These are phyloP conservation scores for Podarcis cretensis DNA, from an alignment of 2,113 vertebrate genomes.

Conservation along the genomic window DNA sequence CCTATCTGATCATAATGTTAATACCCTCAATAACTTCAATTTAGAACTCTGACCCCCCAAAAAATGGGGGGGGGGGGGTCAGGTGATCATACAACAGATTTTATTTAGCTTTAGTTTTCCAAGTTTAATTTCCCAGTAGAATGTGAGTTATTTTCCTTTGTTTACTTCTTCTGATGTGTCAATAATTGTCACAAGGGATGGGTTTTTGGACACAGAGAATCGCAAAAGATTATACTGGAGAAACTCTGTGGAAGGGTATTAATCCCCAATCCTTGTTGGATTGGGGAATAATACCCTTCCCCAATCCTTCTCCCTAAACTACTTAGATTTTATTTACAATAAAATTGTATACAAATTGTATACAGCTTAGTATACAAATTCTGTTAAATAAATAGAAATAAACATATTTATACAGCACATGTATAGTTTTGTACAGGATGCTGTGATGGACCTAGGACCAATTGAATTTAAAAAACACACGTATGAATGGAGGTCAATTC, in stretches of 20 bases:
- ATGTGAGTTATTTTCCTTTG: no score
- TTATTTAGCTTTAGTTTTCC: neutral
- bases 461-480: neutral
- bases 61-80: neutral
- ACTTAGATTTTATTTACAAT: no score
- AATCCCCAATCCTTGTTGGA: no score
- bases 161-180: no score
- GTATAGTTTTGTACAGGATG: neutral
- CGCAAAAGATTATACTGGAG: neutral
- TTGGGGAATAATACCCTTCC: no score
- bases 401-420: neutral
- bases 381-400: neutral
- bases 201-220: neutral
- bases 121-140: neutral
- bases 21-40: neutral
- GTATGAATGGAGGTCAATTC: neutral
- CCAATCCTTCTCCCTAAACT: no score
- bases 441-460: neutral
- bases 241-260: neutral
- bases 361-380: no score
- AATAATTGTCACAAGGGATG: no score
- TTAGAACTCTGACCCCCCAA: neutral
- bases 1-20: neutral
- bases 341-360: no score
- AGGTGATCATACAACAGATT: neutral